Percentiles rank a stretch among this genome's conserved stretches.
phyloP scores from a whole-genome alignment of 2,797 vertebrate genomes.

The Carduelis carduelis region DNA sequence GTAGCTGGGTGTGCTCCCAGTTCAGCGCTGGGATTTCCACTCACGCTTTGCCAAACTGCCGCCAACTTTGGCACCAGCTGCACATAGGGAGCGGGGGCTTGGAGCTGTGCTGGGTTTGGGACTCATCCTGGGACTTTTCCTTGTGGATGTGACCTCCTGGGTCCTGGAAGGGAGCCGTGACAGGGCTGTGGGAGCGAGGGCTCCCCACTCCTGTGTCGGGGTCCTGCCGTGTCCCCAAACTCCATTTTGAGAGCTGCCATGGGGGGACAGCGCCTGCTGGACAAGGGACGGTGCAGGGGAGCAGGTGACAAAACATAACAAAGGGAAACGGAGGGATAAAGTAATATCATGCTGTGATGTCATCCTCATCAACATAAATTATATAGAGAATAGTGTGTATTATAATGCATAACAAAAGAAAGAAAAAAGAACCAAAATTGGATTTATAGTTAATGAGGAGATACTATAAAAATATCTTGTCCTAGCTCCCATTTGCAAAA shows the following conservation, averaged over 20 bases:
- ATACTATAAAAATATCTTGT: conserved; percentile 61
- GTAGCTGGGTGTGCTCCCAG: accelerated
- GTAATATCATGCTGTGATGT: conserved; percentile 25
- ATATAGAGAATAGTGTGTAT: conserved; percentile 57
- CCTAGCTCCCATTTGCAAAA: conserved; percentile 57
- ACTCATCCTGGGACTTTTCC: not conserved
- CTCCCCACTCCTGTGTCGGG: accelerated
- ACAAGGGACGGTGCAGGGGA: not conserved
- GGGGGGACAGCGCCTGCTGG: not conserved
- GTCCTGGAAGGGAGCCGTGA: accelerated
- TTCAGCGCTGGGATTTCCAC: accelerated
- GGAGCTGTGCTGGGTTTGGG: not conserved
- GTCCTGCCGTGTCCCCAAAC: not conserved
- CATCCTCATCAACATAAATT: conserved; percentile 30
- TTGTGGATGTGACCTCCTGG: not conserved
- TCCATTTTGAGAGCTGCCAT: not conserved
- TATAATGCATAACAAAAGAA: conserved; percentile 42
- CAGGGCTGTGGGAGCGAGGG: not conserved
- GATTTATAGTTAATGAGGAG: conserved; percentile 70
- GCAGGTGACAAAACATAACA: not conserved
- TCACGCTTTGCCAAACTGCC: accelerated
- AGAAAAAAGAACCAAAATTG: conserved; percentile 58
- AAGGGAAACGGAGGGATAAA: not conserved
- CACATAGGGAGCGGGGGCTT: accelerated
- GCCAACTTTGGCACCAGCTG: accelerated